phyloP scores from a whole-genome alignment of 2,113 vertebrate species.

The Xenus cinereus region DNA sequence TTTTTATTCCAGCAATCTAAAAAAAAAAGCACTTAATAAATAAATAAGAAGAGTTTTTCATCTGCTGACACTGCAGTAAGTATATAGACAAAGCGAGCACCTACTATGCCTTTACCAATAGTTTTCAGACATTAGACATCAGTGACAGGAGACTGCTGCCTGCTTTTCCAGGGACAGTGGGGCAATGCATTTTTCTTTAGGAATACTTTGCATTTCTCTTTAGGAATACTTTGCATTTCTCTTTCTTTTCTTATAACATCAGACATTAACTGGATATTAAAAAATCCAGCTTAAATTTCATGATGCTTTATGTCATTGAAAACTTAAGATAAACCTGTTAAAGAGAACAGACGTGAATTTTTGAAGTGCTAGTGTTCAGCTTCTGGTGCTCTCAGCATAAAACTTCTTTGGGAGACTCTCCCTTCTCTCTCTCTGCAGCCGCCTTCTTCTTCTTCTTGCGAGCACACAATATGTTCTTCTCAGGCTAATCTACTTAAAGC shows the following conservation, averaged over 20 bases:
- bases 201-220: neutral
- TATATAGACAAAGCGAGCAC: neutral
- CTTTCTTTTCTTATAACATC: neutral
- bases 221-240: neutral
- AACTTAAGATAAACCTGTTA: conserved; percentile 19
- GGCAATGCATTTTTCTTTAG: neutral
- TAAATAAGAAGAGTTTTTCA: neutral
- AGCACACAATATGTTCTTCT: neutral
- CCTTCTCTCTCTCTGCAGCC: neutral
- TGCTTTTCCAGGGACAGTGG: neutral
- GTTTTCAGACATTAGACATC: neutral
- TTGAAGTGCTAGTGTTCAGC: neutral
- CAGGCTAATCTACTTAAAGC: conserved; percentile 1
- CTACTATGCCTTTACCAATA: neutral
- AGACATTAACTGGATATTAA: conserved; percentile 37
- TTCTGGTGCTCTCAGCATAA: neutral
- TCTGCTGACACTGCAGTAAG: neutral
- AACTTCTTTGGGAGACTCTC: neutral
- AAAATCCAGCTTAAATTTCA: conserved; percentile 51
- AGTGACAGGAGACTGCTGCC: neutral
- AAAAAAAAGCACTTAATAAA: neutral
- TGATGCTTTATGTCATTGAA: neutral
- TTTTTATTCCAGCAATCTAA: neutral
- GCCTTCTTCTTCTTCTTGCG: neutral
- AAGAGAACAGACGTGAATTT: conserved; percentile 1